Conservation (phyloP, 2,888 invertebrate genomes). For the Apamea monoglypha region DNA sequence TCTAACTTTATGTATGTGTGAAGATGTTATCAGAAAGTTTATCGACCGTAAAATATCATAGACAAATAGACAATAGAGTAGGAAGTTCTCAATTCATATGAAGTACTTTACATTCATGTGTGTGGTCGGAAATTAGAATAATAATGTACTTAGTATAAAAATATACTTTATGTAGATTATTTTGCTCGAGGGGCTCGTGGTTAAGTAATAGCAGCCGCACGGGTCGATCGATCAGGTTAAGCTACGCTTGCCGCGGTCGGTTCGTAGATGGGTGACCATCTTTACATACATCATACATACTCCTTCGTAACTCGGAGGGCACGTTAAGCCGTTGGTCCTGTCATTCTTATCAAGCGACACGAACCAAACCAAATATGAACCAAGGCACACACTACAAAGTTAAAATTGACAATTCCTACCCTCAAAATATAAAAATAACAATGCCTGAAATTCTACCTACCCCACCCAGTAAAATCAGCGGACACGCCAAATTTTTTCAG, state of each 20-base stretch:
- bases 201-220: not conserved
- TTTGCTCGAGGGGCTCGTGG: not conserved
- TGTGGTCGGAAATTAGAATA: constrained; percentile 10
- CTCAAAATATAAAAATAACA: not conserved
- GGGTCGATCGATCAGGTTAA: no score
- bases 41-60: constrained; percentile 51
- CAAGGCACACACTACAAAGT: not conserved
- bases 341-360: not conserved
- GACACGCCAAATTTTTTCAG: constrained; percentile 22
- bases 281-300: no score
- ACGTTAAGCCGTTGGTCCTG: no score
- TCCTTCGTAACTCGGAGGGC: no score
- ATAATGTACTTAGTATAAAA: not conserved
- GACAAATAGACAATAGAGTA: constrained; percentile 39
- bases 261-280: no score
- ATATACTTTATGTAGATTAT: not conserved
- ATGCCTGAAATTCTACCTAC: not conserved
- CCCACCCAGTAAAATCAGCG: constrained; percentile 16
- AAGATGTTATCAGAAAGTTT: constrained; percentile 44
- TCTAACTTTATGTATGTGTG: not conserved
- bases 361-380: not conserved
- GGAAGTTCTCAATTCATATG: constrained; percentile 19
- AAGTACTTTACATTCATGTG: not conserved
- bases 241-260: not conserved
- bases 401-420: not conserved